Evolutionary conservation across 1,140 invertebrate genomes (phyloP), one percentile per base, ranked within the genome.

Genomic region (Stenopsyche tienmushanensis): DNA sequence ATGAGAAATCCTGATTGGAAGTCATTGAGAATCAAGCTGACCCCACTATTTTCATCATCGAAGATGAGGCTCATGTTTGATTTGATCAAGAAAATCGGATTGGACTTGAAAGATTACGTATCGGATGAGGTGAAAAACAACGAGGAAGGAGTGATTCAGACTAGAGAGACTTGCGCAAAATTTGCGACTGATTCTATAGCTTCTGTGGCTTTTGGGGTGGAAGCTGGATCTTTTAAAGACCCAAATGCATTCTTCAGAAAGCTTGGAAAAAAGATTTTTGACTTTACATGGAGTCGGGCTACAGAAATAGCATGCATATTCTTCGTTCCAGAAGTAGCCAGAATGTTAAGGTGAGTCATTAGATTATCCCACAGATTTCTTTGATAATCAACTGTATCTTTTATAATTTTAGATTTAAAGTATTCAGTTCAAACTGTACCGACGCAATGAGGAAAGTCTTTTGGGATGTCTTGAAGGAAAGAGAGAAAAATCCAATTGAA

Each of bases 161-260:
- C 84, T 29, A 81, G 82, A 3, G 82, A 87, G 13, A 66, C 85
- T 1, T 80, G 83, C 50, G 80, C 80, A 0, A 79, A 81, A 47
- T 88, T 82, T 66, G 82, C 85, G 0, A 86, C 85, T 42, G 86
- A 88, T 72, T 80, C 85, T 0, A 85, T 88, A 20, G 84, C 82
- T 0, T 82, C 75, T 18, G 81, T 84, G 23, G 85, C 83, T 3
- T 86, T 86, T 72, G 86, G 86, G 0, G 75, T 87, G 3, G 77
- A 85, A 15, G 81, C 83, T 59, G 81, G 84, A 42, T 78, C 83
- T 8, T 77, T 85, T 10, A 73, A 77, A 57, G 77, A 85, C 71
- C 74, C 79, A 0, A 72, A 84, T 29, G 78, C 82, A 73, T 72
- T 70, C 34, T 73, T 20, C 66, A 70, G 18, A 76, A 76, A 25